Conservation (phyloP, 1,140 invertebrate genomes). For the Pseudomyrmex concolor region DNA sequence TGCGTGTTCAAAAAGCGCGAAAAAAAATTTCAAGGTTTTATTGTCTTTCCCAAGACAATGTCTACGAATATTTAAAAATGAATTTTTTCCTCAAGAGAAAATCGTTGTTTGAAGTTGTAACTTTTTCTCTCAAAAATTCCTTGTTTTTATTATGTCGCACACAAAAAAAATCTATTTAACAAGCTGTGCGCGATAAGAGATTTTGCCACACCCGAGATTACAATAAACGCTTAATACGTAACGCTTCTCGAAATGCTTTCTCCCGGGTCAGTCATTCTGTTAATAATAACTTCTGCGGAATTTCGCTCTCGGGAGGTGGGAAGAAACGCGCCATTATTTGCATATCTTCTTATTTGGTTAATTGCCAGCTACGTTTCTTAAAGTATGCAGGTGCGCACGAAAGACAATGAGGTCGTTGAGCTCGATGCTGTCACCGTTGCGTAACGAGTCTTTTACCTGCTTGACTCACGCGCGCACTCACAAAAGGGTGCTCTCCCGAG, state of each 20-base stretch:
- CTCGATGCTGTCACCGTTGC: constrained; percentile 14
- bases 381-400: constrained; percentile 10
- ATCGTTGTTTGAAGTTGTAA: too few species aligned
- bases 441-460: constrained; percentile 34
- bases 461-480: not conserved
- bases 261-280: not conserved
- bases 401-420: constrained; percentile 37
- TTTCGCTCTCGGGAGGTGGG: constrained; percentile 26
- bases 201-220: not conserved
- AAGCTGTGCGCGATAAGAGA: not conserved
- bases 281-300: constrained; percentile 26
- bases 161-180: too few species aligned
- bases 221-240: constrained; percentile 15
- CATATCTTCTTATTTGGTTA: constrained; percentile 35
- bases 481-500: not conserved
- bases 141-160: too few species aligned
- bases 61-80: too few species aligned
- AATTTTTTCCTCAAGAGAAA: too few species aligned
- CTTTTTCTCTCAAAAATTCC: too few species aligned
- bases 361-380: constrained; percentile 18
- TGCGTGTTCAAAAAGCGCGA: not conserved
- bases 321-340: constrained; percentile 22
- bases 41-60: too few species aligned
- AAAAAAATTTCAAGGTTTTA: too few species aligned
- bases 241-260: constrained; percentile 11